Conservation (phyloP, 35 echinoderm and acorn worm genomes). For the Ophioderma brevispina region DNA sequence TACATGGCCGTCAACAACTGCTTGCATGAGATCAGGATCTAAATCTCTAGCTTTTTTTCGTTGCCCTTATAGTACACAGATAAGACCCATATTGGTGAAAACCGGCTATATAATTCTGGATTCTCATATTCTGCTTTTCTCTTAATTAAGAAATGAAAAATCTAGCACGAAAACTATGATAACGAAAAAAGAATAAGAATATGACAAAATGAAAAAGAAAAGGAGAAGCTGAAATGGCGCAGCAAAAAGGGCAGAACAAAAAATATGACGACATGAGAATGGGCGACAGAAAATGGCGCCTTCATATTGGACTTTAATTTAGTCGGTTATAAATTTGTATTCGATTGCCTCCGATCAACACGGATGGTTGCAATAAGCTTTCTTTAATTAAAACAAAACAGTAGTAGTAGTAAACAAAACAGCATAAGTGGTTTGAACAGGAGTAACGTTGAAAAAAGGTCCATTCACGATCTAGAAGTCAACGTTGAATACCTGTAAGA, state of each 20-base stretch:
- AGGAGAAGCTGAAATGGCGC: background rate
- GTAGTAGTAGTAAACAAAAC: background rate
- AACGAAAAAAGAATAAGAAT: background rate
- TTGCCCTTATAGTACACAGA: background rate
- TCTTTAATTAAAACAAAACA: background rate
- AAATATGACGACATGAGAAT: too few species aligned
- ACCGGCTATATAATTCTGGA: background rate
- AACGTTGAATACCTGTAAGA: conserved; percentile 37
- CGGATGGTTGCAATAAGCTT: background rate
- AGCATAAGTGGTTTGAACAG: background rate
- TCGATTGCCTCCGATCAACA: background rate
- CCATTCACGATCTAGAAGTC: background rate
- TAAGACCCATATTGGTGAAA: background rate
- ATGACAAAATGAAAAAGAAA: background rate
- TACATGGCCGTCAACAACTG: conserved; percentile 44
- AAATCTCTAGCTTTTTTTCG: background rate
- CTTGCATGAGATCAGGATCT: background rate
- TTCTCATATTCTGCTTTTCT: too few species aligned
- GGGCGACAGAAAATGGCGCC: too few species aligned
- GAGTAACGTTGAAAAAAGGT: background rate
- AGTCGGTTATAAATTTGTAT: too few species aligned
- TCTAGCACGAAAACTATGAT: background rate
- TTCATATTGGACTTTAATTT: too few species aligned
- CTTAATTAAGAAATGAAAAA: background rate
- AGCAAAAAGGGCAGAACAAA: background rate